Conservation (phyloP, 2,888 invertebrate genomes). For the Trachelus tabidus region DNA sequence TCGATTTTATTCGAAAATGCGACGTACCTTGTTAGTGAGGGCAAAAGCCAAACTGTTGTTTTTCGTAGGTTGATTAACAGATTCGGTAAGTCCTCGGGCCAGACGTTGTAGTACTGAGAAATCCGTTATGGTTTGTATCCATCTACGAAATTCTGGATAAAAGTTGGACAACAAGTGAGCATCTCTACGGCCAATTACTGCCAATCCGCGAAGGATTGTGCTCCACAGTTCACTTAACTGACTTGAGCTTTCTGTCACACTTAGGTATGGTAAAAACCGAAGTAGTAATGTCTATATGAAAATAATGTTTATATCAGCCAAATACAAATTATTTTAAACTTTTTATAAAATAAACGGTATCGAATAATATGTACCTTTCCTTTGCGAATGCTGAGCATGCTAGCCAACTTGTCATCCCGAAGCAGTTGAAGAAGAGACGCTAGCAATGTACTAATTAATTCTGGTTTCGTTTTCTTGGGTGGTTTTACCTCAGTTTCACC, state of each 20-base stretch:
- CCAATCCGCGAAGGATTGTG: conserved; percentile 71
- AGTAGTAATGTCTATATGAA: conserved; percentile 73
- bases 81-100: conserved; percentile 53
- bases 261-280: conserved; percentile 74
- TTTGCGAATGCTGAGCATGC: conserved; percentile 82
- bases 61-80: conserved; percentile 50
- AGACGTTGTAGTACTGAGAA: conserved; percentile 46
- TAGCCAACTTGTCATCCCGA: conserved; percentile 77
- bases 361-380: conserved; percentile 74
- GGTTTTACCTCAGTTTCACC: conserved; percentile 68
- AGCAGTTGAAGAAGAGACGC: conserved; percentile 74
- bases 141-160: conserved; percentile 72
- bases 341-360: neutral
- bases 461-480: conserved; percentile 71
- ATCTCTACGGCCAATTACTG: conserved; percentile 71
- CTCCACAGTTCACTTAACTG: conserved; percentile 73
- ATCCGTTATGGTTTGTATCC: conserved; percentile 52
- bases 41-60: conserved; percentile 65
- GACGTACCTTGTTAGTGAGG: conserved; percentile 68
- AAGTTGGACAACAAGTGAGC: conserved; percentile 69
- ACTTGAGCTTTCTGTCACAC: conserved; percentile 65
- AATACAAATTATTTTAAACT: neutral
- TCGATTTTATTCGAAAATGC: conserved; percentile 6
- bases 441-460: conserved; percentile 75
- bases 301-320: conserved; percentile 13